A percentile compares a stretch with the other conserved stretches of the same genome.
These are phyloP conservation scores for Drosophila setosimentum DNA, from an alignment of 2,888 invertebrate genomes.

Conservation along the genomic window DNA sequence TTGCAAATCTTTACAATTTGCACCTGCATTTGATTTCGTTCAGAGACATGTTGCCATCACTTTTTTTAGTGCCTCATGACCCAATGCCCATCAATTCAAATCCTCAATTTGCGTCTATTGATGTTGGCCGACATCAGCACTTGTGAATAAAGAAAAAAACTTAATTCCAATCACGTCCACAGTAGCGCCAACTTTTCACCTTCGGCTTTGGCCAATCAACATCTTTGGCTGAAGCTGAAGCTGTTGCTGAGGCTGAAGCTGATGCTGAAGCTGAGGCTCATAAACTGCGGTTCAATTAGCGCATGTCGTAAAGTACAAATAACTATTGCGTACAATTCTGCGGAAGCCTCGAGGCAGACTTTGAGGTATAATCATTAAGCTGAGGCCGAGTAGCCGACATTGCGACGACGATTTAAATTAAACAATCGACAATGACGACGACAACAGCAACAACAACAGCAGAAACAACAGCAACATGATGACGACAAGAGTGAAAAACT, in stretches of 20 bases:
- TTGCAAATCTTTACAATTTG: constrained; percentile 24
- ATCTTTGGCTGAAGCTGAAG: constrained; percentile 9
- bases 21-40: constrained; percentile 26
- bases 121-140: constrained; percentile 48
- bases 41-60: constrained; percentile 6
- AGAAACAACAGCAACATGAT: constrained; percentile 39
- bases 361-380: constrained; percentile 68
- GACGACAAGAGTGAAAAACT: constrained; percentile 71
- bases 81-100: constrained; percentile 46
- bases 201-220: constrained; percentile 63
- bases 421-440: constrained; percentile 73
- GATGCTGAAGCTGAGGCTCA: constrained; percentile 48
- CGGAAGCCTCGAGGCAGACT: constrained; percentile 50
- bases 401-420: constrained; percentile 76
- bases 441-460: constrained; percentile 20
- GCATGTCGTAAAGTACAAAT: constrained; percentile 78
- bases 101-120: constrained; percentile 48
- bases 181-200: constrained; percentile 60
- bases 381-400: constrained; percentile 64
- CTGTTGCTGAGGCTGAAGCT: constrained; percentile 15
- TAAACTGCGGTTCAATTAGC: constrained; percentile 76
- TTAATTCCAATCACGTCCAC: constrained; percentile 56
- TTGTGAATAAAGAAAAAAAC: constrained; percentile 17
- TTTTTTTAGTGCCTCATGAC: constrained; percentile 29
- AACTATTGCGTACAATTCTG: constrained; percentile 72